Evolutionary conservation across 2,888 invertebrate genomes (phyloP).

Genomic region (Plagodis pulveraria): DNA sequence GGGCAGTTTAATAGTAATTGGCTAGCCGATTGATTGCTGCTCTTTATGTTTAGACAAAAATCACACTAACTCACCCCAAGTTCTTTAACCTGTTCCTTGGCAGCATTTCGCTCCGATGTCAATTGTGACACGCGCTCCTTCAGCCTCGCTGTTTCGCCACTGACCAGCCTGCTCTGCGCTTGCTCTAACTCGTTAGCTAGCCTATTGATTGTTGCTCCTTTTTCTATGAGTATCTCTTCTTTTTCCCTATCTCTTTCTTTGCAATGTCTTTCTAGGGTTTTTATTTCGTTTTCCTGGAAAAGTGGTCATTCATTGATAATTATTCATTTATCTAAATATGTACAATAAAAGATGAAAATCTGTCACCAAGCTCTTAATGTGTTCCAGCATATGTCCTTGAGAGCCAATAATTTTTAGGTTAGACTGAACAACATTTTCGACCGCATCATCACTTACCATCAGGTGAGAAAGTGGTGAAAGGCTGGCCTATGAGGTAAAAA

Average conservation of each 20-base stretch:
- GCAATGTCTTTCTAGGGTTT: constrained; percentile 80
- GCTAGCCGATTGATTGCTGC: too few relatives aligned
- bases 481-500: too few relatives aligned
- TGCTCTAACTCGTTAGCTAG: constrained; percentile 85
- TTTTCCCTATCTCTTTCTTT: constrained; percentile 85
- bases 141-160: constrained; percentile 61
- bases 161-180: constrained; percentile 82
- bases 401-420: too few relatives aligned
- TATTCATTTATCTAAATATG: background rate
- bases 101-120: constrained; percentile 75
- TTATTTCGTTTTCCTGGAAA: constrained; percentile 78
- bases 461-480: too few relatives aligned
- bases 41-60: background rate
- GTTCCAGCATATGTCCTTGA: too few relatives aligned
- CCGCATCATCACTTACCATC: too few relatives aligned
- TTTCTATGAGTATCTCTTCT: constrained; percentile 86
- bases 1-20: too few relatives aligned
- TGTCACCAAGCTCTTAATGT: too few relatives aligned
- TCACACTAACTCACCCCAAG: constrained; percentile 63
- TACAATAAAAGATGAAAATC: background rate
- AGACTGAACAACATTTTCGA: too few relatives aligned
- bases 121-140: constrained; percentile 78
- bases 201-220: constrained; percentile 86
- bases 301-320: background rate
- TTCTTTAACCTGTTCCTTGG: constrained; percentile 82